Percentiles rank a stretch among this genome's conserved stretches.
Conservation (phyloP, 2,113 vertebrate species). For the Macrotus californicus region DNA sequence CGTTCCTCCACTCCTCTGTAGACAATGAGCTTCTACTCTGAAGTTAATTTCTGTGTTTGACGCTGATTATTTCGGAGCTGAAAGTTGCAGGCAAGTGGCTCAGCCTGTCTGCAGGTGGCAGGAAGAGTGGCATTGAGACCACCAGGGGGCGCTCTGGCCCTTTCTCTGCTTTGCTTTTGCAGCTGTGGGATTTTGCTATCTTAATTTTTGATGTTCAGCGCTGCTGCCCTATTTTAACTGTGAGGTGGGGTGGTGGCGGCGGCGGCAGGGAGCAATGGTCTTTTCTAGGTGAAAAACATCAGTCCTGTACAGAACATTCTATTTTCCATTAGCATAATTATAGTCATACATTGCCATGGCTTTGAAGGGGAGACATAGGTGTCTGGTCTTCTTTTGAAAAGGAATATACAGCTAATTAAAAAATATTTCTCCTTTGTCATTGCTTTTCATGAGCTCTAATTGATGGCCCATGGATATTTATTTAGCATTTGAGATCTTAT, state of each 20-base stretch:
- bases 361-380: not conserved
- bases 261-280: not conserved
- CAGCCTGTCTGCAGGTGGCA: not conserved
- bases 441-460: not conserved
- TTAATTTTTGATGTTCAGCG: not conserved
- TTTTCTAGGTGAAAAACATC: constrained; percentile 17
- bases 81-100: not conserved
- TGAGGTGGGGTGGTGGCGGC: not conserved
- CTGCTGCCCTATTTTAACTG: not conserved
- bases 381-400: not conserved
- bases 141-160: constrained; percentile 73
- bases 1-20: not conserved
- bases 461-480: not conserved
- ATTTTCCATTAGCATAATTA: not conserved
- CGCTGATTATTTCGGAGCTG: not conserved
- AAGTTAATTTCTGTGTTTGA: not conserved
- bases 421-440: not conserved
- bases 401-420: not conserved
- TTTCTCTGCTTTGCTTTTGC: not conserved
- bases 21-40: not conserved
- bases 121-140: not conserved
- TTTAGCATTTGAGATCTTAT: not conserved
- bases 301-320: not conserved
- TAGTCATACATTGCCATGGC: not conserved
- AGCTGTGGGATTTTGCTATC: not conserved